Conservation (phyloP, 2,888 invertebrate species). For the Pheosia tremula region DNA sequence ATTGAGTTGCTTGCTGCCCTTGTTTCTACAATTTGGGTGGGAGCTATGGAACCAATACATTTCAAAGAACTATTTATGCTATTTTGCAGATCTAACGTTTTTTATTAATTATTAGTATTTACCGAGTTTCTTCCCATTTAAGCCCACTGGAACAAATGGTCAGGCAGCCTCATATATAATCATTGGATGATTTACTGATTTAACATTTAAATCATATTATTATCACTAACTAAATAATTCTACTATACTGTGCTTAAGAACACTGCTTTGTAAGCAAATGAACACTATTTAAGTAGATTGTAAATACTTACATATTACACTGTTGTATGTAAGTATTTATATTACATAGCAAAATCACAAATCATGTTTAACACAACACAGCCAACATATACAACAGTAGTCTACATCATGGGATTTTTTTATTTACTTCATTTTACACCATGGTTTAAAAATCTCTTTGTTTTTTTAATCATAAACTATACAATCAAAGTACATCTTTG, state of each 20-base stretch:
- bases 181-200: too few relatives aligned
- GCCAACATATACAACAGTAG: slow-evolving; percentile 20
- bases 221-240: neutral
- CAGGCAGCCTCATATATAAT: too few relatives aligned
- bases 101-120: too few relatives aligned
- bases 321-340: slow-evolving; percentile 6
- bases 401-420: slow-evolving; percentile 7
- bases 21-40: too few relatives aligned
- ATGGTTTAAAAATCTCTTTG: neutral
- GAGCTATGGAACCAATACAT: too few relatives aligned
- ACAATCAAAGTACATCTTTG: slow-evolving; percentile 21
- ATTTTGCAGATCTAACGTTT: too few relatives aligned
- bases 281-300: slow-evolving; percentile 36
- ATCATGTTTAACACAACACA: slow-evolving; percentile 14
- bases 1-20: too few relatives aligned
- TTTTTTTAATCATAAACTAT: slow-evolving; percentile 1
- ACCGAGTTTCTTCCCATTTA: too few relatives aligned
- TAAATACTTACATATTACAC: neutral
- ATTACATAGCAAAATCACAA: slow-evolving; percentile 8
- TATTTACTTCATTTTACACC: too few relatives aligned
- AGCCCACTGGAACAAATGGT: too few relatives aligned
- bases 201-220: neutral
- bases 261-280: slow-evolving; percentile 28
- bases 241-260: slow-evolving; percentile 7
- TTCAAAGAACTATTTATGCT: too few relatives aligned